These are phyloP conservation scores for Fregata magnificens DNA, from an alignment of 2,113 vertebrate genomes.

Conservation along the genomic window DNA sequence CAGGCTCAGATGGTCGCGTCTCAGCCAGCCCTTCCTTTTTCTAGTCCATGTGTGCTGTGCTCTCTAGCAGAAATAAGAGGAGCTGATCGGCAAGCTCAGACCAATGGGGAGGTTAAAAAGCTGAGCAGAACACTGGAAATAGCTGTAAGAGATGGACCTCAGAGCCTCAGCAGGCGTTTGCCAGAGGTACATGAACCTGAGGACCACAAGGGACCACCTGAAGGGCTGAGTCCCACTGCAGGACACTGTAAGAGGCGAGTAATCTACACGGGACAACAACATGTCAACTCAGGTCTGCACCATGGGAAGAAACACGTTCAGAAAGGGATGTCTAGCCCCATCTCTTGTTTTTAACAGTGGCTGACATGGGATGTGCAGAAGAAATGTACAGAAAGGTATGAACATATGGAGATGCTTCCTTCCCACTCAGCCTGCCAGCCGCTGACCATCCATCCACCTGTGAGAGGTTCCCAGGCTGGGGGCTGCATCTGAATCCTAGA, in stretches of 20 bases:
- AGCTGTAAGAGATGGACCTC: background rate
- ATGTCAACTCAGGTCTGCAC: background rate
- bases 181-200: background rate
- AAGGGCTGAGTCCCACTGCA: background rate
- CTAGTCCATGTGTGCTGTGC: background rate
- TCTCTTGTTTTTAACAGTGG: background rate
- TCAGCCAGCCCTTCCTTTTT: background rate
- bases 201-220: too few relatives aligned
- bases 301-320: background rate
- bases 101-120: background rate
- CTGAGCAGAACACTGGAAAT: background rate
- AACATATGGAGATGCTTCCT: background rate
- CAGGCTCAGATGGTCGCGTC: rapidly evolving
- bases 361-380: background rate
- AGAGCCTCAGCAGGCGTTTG: background rate
- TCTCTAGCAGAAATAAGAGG: background rate
- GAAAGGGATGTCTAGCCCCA: background rate
- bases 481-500: background rate
- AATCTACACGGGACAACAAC: background rate
- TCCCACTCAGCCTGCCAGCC: background rate
- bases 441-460: background rate
- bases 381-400: background rate
- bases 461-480: background rate
- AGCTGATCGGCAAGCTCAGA: background rate
- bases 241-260: background rate